Percentiles rank a stretch among this genome's conserved stretches.
Conservation (phyloP, 2,888 invertebrate species). For the Dione vanillae region DNA sequence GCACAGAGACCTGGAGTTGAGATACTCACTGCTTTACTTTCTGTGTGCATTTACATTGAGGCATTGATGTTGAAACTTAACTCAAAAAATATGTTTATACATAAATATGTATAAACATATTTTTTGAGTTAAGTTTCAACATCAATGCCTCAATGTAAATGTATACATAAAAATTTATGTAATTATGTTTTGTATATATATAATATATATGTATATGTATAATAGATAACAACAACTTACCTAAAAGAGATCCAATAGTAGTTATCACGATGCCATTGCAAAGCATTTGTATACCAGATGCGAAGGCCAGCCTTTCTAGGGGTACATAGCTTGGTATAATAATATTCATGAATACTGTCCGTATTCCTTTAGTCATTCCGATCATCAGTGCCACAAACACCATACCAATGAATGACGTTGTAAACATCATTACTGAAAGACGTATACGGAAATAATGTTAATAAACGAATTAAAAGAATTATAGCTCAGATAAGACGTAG, state of each 20-base stretch:
- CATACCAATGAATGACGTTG: conserved; percentile 72
- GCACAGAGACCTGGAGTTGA: no score
- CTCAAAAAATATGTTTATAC: no score
- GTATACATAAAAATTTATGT: no score
- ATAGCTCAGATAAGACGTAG: background rate
- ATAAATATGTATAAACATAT: no score
- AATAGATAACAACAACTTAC: conserved; percentile 63
- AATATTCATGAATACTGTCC: conserved; percentile 88
- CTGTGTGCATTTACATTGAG: no score
- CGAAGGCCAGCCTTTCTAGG: conserved; percentile 86
- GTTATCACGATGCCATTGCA: conserved; percentile 86
- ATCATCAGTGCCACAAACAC: conserved; percentile 82
- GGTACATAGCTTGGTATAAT: conserved; percentile 88
- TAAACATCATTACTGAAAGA: conserved; percentile 77
- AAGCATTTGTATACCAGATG: conserved; percentile 88
- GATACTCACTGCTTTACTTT: no score
- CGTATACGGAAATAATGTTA: background rate
- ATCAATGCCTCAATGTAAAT: no score
- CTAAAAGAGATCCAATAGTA: conserved; percentile 85
- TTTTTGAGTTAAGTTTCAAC: no score
- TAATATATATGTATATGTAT: no score
- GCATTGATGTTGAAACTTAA: no score
- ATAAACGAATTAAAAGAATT: background rate
- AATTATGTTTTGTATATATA: no score
- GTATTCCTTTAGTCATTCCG: conserved; percentile 87